Base-by-base conservation (phyloP, 2,113 vertebrate genomes). In the Paradoxurus hermaphroditus region DNA sequence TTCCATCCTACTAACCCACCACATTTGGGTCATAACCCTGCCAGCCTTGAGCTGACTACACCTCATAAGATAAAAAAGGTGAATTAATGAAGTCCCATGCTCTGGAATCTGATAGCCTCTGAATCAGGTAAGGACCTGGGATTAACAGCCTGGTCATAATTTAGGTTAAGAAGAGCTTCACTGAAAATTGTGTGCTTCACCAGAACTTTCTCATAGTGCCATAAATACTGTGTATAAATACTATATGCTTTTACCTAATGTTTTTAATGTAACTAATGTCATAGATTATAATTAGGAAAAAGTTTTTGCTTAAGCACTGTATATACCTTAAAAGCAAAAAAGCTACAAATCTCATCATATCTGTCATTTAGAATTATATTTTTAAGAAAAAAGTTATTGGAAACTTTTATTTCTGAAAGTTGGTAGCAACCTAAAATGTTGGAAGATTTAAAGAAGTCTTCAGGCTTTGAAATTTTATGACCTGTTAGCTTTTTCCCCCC, bases 371-470 rank as follows among this genome's bases (percentile, higher is more conserved):
- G 51, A 93, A 44, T 92, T 70, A 68, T 41, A 85, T 92, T 82
- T 77, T 92, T 49, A 88, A 85, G 67, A 51, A 73, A 95, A 88
- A 88, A 73, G 19, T 89, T 86, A 90, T 4, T 95, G n/a, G 84
- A 86, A 97, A 86, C 44, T 46, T 94, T 85, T 77, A 77, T 49
- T 90, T 96, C 62, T 88, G 49, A 94, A 89, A 95, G 41, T 91
- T 72, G 19, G 44, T 59, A 92, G 85, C 21, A 81, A 72, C 23
- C 44, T 92, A 91, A 90, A 94, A 5, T 87, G 27, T 89, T 84
- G 21, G 31, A 27, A 73, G 63, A 95, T 90, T 95, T 87, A 65
- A 97, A 96, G 85, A 91, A 84, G 15, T 0, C 31, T 92, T 97
- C 23, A 7, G 36, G n/a, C 75, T 84, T 96, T 90, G 59, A 94